phyloP scores from a whole-genome alignment of 1,140 invertebrate species.

The Drosophila elegans region DNA sequence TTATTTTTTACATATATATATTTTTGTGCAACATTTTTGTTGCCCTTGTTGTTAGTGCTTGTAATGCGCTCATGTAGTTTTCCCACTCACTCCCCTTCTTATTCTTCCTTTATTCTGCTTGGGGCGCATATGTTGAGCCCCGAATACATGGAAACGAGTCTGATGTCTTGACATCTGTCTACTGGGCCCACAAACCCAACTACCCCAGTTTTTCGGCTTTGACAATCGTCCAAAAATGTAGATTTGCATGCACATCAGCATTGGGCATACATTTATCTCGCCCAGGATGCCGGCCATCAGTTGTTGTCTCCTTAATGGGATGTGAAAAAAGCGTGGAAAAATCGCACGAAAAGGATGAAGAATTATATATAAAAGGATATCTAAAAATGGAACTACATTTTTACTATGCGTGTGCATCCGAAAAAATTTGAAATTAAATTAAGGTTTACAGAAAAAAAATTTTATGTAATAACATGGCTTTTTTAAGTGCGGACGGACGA shows the following conservation, averaged over 20 bases:
- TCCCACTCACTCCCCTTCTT: slow-evolving; percentile 1
- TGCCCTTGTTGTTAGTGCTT: slow-evolving; percentile 53
- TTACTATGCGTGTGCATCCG: too few relatives aligned
- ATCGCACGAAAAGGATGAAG: background rate
- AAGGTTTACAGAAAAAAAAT: too few relatives aligned
- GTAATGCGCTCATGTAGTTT: slow-evolving; percentile 68
- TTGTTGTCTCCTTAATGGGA: slow-evolving; percentile 59
- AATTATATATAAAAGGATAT: background rate
- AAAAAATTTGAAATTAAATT: too few relatives aligned
- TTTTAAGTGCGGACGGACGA: background rate
- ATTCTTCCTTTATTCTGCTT: slow-evolving; percentile 28
- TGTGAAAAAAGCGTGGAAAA: background rate
- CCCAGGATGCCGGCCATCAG: slow-evolving; percentile 35
- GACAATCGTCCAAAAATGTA: slow-evolving; percentile 75
- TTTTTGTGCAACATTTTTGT: slow-evolving; percentile 30
- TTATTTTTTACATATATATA: slow-evolving; percentile 1
- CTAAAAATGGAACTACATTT: background rate
- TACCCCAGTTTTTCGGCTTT: slow-evolving; percentile 22
- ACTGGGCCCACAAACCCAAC: slow-evolving; percentile 17
- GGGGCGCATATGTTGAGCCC: slow-evolving; percentile 58
- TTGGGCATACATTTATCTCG: slow-evolving; percentile 78
- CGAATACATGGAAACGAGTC: slow-evolving; percentile 50
- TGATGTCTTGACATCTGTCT: slow-evolving; percentile 81
- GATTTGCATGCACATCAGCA: slow-evolving; percentile 81
- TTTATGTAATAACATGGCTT: too few relatives aligned